Base-by-base conservation (phyloP, 2,888 invertebrate genomes). In the Callinectes sapidus region DNA sequence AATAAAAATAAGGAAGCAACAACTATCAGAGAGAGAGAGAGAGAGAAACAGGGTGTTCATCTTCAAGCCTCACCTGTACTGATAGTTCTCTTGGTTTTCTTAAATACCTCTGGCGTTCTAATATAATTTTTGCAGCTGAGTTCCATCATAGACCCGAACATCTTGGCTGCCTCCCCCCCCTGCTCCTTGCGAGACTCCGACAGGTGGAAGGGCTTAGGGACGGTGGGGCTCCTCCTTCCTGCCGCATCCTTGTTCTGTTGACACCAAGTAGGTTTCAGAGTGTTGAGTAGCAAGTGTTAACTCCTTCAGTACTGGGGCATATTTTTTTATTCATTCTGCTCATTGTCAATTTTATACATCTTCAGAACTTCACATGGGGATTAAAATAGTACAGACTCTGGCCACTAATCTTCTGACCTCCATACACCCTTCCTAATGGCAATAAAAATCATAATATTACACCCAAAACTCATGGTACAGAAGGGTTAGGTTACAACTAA, bases 121-220 rank as follows among this genome's bases (percentile, higher is more conserved):
- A 96, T 96, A 94, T 97, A 96, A 95, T 96, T 97, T 93, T 96
- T 96, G 93, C 96, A 96, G 91, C 97, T 96, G 91, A 96, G 96
- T 95, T 97, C 97, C 13, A 97, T 97, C 96, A 97, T 96, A 1
- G 97, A 96, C n/a, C 96, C 96, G 95, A 96, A 97, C 91, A 95
- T 92, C 55, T 89, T 89, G n/a, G 55, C 54, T 8, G 87, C 91
- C 48, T 92, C 92, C 6, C 13, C 66, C 35, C 13, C 66, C 35
- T 81, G 66, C 35, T 95, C 39, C 94, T 94, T 32, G 35, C 91
- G 91, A 35, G 94, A 54, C 32, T 93, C 93, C 1, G 93, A 90
- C 3, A 96, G 95, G 66, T 95, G 95, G 94, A 96, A 96, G 13
- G 96, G 96, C 90, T 95, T 95, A 0, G 95, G 95, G 48, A 95